Base-by-base conservation (phyloP, 1,140 invertebrate species). In the Psix sp. region DNA sequence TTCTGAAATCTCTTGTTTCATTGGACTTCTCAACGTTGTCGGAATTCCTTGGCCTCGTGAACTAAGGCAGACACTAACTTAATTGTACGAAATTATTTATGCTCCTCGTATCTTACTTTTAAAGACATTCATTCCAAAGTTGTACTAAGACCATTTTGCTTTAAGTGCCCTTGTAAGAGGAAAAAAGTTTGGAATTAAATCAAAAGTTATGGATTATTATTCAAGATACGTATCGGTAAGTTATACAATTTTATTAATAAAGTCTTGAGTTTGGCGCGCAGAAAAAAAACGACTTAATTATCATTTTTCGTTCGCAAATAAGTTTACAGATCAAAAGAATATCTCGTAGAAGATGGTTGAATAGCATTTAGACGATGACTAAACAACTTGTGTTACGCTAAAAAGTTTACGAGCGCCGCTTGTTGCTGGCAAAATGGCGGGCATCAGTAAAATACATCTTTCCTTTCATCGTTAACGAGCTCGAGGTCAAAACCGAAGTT, bases 1-100 rank as follows among this genome's bases (percentile, higher is more conserved):
- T 79, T 74, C 70, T 57, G 71, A 76, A 77, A 77, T 75, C 76
- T 75, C 52, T 60, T 54, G 66, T 77, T 70, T 77, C 71, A 77
- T 77, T 76, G 67, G 57, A 24, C 60, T 67, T 36, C 60, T 71
- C 60, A 49, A 65, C 72, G 60, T 65, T 49, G 43, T 33, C 43
- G 45, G 45, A 49, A 68, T 74, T 70, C 60, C 52, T 75, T 49
- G 36, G 39, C 46, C 57, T 40, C 45, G 51, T 45, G 38, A 57
- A 42, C 60, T 40, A 39, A 59, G 35, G 26, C 59, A 35, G 45
- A 65, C 57, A 62, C 65, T 62, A 75, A 75, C 68, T 75, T 75
- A 75, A 75, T 75, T 75, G 73, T 56, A 13, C 60, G 26, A 67
- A 70, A 75, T 75, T 71, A 66, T 70, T 66, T 59, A 18, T 46